phyloP scores from a whole-genome alignment of 1,140 invertebrate genomes.

The Cataglyphis hispanica region DNA sequence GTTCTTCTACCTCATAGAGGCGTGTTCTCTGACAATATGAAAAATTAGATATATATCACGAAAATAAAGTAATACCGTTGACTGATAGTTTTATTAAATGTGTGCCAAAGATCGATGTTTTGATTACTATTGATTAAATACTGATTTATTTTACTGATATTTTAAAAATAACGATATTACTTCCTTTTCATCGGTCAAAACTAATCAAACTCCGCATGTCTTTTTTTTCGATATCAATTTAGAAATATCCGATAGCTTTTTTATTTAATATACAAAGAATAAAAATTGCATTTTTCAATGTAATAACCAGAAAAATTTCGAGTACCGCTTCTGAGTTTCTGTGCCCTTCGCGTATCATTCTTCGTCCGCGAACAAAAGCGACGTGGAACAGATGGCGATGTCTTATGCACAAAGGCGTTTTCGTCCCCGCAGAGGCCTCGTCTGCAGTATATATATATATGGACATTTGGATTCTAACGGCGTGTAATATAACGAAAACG shows the following conservation, averaged over 20 bases:
- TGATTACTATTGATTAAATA: background rate
- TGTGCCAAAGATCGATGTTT: background rate
- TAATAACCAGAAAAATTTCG: conserved; percentile 21
- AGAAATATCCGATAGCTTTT: conserved; percentile 3
- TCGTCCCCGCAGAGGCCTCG: conserved; percentile 1
- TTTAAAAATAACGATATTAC: background rate
- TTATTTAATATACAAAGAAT: conserved; percentile 10
- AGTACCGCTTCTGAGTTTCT: background rate
- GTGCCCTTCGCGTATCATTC: background rate
- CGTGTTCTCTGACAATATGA: background rate
- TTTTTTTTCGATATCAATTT: conserved; percentile 24
- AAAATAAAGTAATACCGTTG: conserved; percentile 31
- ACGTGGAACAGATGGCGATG: conserved; percentile 11
- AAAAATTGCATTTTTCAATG: background rate
- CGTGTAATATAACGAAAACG: conserved; percentile 43
- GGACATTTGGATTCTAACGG: conserved; percentile 54
- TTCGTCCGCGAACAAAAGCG: conserved; percentile 6
- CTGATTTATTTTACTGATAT: background rate
- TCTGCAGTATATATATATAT: conserved; percentile 31
- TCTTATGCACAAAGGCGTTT: conserved; percentile 39
- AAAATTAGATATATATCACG: background rate
- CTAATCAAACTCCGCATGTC: background rate
- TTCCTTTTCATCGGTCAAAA: conserved; percentile 14
- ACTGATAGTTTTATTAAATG: background rate
- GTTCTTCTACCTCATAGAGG: background rate